phyloP scores from a whole-genome alignment of 2,888 invertebrate genomes.

The Autographa pulchrina region DNA sequence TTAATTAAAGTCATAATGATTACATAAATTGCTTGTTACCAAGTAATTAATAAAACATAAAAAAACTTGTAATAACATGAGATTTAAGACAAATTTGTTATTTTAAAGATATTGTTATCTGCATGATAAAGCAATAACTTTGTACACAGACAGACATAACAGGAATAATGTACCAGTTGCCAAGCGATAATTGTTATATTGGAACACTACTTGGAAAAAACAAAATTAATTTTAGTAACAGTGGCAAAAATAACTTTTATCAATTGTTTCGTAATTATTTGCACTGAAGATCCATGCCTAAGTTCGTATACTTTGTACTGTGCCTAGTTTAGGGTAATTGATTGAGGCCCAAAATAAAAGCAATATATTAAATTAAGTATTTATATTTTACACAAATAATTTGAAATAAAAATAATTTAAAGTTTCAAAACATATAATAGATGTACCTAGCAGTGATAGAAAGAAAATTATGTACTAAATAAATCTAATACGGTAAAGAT shows the following conservation, averaged over 20 bases:
- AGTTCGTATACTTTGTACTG: conserved; percentile 28
- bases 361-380: background rate
- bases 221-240: conserved; percentile 55
- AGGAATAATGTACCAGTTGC: conserved; percentile 56
- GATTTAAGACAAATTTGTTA: conserved; percentile 58
- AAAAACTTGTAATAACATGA: conserved; percentile 22
- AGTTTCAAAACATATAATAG: background rate
- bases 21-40: conserved; percentile 49
- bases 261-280: conserved; percentile 39
- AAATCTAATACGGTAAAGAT: background rate
- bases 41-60: conserved; percentile 50
- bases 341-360: background rate
- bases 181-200: conserved; percentile 46
- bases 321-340: background rate
- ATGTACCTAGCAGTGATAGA: conserved; percentile 12
- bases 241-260: conserved; percentile 50
- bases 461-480: background rate
- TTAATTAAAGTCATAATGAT: conserved; percentile 12
- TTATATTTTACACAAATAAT: conserved; percentile 19
- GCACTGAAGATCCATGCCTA: conserved; percentile 29
- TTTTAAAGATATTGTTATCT: conserved; percentile 57
- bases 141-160: conserved; percentile 56
- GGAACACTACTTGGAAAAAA: conserved; percentile 35
- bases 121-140: conserved; percentile 46
- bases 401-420: conserved; percentile 24